Evolutionary conservation across 2,797 vertebrate genomes (phyloP), one percentile per base, ranked within the genome.

Genomic region (Parotocinclus haroldoi): DNA sequence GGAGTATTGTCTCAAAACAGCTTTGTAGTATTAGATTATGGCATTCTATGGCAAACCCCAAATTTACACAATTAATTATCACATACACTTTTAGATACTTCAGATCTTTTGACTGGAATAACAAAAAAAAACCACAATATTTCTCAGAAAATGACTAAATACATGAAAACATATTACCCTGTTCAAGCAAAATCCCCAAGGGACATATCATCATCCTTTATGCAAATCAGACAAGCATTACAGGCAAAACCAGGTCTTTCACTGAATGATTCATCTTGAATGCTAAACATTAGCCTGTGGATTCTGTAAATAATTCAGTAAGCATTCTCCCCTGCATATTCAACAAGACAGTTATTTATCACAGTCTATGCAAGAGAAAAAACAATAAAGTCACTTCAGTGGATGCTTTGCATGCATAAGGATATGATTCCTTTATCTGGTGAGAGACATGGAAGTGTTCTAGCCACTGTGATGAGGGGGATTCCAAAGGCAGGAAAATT

Each of bases 401-500:
- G 57, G 42, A 62, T 76, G 72, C 63, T 27, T 27, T 27, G 76
- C 74, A 78, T 75, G 72, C 45, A 67, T 55, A 69, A 71, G 68
- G 75, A 79, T 68, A 63, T 58, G 69, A 71, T 72, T 73, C 71
- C 58, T 77, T 64, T 66, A 77, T 75, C 63, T 72, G 72, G 49
- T 51, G 46, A 62, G 44, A 73, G 36, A 51, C 56, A 44, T 78
- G 73, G 74, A 79, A 81, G 73, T 69, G 36, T 71, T 78, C 74
- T 66, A 58, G 70, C 39, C 10, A 19, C 66, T 74, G 74, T 80
- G 77, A 86, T 84, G 39, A 83, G 86, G 88, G 85, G 87, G 85
- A 85, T 88, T 89, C 85, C 86, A 85, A 76, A 80, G 50, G 48
- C 76, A 78, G 78, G 74, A 79, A 27, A 27, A 27, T 27, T 27